phyloP scores from a whole-genome alignment of 2,797 vertebrate species.

The Pteronotus mesoamericanus region DNA sequence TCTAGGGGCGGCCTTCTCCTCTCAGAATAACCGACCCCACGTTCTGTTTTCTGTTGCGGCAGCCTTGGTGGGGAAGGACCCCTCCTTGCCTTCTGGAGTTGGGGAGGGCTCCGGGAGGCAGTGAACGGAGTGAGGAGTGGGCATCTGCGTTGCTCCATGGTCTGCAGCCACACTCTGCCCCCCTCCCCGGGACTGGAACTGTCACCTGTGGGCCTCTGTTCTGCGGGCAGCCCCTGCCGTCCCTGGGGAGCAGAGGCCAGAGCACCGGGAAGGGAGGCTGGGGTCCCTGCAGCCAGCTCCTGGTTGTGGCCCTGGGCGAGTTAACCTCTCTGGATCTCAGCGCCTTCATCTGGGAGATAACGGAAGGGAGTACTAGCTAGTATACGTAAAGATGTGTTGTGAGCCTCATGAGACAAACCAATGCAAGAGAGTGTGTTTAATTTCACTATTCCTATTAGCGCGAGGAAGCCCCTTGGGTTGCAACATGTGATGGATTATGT shows the following conservation, averaged over 20 bases:
- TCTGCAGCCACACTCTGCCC: accelerated
- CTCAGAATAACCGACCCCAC: not conserved
- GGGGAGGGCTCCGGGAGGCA: not conserved
- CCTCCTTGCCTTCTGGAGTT: not conserved
- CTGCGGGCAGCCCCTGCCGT: not conserved
- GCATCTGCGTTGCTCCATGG: no score
- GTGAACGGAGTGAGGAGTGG: not conserved
- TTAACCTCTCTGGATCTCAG: not conserved
- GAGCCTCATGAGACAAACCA: not conserved
- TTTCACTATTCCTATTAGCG: not conserved
- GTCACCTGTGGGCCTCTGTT: not conserved
- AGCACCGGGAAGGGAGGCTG: no score
- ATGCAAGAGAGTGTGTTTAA: not conserved
- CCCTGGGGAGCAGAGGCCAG: not conserved
- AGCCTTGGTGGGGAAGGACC: not conserved
- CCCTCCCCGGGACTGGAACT: not conserved
- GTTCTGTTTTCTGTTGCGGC: not conserved
- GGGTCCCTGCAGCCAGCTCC: not conserved
- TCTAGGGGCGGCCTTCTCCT: not conserved
- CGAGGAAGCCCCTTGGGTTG: not conserved
- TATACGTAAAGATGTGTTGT: not conserved
- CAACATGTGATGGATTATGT: not conserved
- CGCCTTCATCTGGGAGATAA: not conserved
- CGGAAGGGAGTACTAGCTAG: not conserved
- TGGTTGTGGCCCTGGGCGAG: not conserved